phyloP scores from a whole-genome alignment of 2,888 invertebrate species.

The Tachystola acroxantha region DNA sequence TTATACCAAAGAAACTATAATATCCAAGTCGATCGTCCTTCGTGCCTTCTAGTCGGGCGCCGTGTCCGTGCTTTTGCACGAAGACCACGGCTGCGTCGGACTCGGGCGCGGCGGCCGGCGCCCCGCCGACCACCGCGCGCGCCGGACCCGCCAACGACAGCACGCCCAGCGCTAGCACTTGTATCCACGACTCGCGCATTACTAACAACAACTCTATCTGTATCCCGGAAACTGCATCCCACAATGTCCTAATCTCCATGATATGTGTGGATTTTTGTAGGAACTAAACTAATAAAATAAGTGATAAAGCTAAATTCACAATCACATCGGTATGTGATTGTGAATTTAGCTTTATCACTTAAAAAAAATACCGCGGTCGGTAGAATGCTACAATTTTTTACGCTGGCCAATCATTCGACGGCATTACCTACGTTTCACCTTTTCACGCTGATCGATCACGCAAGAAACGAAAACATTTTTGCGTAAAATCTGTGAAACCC shows the following conservation, averaged over 20 bases:
- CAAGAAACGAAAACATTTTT: too few species aligned
- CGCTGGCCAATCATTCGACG: too few species aligned
- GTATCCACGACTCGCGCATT: conserved; percentile 35
- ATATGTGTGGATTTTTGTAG: too few species aligned
- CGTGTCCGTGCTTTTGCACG: conserved; percentile 78
- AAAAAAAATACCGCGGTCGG: too few species aligned
- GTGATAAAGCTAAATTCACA: too few species aligned
- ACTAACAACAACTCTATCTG: conserved; percentile 24
- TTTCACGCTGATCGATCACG: too few species aligned
- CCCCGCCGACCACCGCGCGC: conserved; percentile 81
- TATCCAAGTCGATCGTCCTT: conserved; percentile 79
- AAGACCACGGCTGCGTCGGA: conserved; percentile 85
- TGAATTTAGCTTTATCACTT: too few species aligned
- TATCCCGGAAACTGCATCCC: conserved; percentile 29
- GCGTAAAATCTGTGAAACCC: too few species aligned
- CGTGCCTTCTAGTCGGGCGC: conserved; percentile 81
- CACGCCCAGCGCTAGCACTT: conserved; percentile 17
- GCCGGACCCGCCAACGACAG: conserved; percentile 30
- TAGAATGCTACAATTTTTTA: too few species aligned
- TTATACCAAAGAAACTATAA: conserved; percentile 85
- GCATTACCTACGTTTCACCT: too few species aligned
- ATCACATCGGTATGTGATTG: too few species aligned
- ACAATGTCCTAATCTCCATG: conserved; percentile 13
- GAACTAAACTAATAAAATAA: too few species aligned
- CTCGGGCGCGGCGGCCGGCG: conserved; percentile 81